A percentile compares a stretch with the other conserved stretches of the same genome.
Evolutionary conservation across 2,797 vertebrate species (phyloP).

Genomic region (Spinus pinus): DNA sequence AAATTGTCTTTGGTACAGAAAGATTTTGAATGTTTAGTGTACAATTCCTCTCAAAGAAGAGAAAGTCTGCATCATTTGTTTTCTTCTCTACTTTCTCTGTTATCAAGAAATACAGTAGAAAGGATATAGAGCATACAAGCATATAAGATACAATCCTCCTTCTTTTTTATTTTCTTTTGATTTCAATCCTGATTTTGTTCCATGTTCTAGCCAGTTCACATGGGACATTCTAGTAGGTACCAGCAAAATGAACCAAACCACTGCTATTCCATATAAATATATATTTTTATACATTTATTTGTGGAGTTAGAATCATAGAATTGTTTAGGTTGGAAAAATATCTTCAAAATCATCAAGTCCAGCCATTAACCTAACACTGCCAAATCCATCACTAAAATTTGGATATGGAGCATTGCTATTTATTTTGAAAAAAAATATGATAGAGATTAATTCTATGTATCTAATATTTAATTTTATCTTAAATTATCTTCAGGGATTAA

Average conservation of each 20-base stretch:
- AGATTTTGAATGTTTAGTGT: background rate
- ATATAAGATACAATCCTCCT: fast-evolving
- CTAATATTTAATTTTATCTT: background rate
- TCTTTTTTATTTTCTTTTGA: background rate
- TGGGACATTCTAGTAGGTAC: background rate
- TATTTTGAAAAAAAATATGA: background rate
- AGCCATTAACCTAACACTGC: background rate
- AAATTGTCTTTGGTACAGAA: background rate
- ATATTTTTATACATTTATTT: background rate
- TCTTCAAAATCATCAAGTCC: background rate
- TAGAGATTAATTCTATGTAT: background rate
- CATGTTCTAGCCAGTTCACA: background rate
- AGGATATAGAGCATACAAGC: background rate
- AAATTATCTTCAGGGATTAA: background rate
- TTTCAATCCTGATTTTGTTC: background rate
- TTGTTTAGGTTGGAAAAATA: background rate
- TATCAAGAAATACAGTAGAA: background rate
- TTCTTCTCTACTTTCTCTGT: background rate
- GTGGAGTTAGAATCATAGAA: background rate
- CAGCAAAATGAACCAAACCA: background rate
- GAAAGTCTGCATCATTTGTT: background rate
- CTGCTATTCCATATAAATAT: background rate
- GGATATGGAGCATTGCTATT: background rate
- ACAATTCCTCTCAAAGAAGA: background rate
- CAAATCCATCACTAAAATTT: background rate